A percentile compares a stretch with the other conserved stretches of the same genome.
Conservation (phyloP, 2,888 invertebrate species). For the Melinaea menophilus region DNA sequence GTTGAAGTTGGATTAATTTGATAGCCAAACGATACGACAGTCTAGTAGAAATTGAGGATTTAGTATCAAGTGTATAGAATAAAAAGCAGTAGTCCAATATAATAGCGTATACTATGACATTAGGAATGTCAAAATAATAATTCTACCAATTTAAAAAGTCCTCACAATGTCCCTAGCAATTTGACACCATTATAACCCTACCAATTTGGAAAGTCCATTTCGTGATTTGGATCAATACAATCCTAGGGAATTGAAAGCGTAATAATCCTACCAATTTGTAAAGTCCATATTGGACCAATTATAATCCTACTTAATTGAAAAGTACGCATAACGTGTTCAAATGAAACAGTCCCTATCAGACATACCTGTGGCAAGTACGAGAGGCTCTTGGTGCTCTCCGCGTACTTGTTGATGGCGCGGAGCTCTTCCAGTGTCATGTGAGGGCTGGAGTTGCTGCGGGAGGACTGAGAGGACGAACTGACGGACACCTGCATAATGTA, state of each 20-base stretch:
- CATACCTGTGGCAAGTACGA: constrained; percentile 94
- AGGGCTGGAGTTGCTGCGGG: constrained; percentile 82
- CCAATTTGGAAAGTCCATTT: background rate
- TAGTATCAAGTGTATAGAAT: too few species aligned
- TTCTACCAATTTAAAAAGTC: constrained; percentile 1
- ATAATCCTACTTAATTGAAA: background rate
- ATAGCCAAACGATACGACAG: too few species aligned
- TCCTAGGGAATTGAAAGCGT: too few species aligned
- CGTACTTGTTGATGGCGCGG: constrained; percentile 91
- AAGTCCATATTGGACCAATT: background rate
- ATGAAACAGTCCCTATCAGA: background rate
- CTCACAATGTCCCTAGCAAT: background rate
- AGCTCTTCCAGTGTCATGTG: constrained; percentile 89
- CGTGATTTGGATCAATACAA: too few species aligned
- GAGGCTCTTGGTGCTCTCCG: constrained; percentile 93
- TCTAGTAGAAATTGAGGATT: too few species aligned
- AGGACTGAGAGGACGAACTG: constrained; percentile 86
- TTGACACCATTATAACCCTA: background rate
- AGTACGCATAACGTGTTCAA: background rate
- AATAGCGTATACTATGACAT: too few species aligned
- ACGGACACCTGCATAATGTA: constrained; percentile 76
- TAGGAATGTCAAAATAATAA: background rate
- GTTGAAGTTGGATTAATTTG: background rate
- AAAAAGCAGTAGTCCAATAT: too few species aligned
- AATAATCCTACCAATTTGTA: background rate